Percentiles rank a stretch among this genome's conserved stretches.
Evolutionary conservation across 2,113 vertebrate species (phyloP).

Genomic region (Gavia stellata): DNA sequence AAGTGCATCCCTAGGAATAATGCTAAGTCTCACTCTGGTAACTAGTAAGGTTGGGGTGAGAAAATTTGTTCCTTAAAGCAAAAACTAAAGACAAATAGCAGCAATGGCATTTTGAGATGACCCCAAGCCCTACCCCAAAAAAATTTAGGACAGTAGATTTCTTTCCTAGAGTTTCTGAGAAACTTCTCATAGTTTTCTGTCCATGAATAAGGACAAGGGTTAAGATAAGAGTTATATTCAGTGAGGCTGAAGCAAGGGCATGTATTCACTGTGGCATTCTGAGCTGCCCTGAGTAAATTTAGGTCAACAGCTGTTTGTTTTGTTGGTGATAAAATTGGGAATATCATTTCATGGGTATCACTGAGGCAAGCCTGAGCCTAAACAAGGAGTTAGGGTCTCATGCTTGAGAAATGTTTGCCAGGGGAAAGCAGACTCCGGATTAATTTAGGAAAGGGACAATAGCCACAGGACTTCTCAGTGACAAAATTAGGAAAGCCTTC

Average conservation of each 20-base stretch:
- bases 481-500: background rate
- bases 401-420: background rate
- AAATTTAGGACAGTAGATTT: background rate
- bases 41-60: background rate
- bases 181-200: background rate
- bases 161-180: background rate
- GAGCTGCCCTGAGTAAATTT: background rate
- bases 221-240: background rate
- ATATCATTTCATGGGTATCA: background rate
- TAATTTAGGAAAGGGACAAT: background rate
- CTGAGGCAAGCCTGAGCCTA: background rate
- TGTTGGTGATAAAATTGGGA: background rate
- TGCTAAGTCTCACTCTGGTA: background rate
- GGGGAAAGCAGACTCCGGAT: background rate
- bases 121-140: fast-evolving
- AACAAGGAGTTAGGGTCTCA: background rate
- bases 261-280: background rate
- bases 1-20: background rate
- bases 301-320: background rate
- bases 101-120: background rate
- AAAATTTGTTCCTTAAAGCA: background rate
- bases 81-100: background rate
- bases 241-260: background rate
- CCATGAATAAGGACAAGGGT: background rate
- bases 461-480: background rate